These are phyloP conservation scores for Acomys russatus DNA, from an alignment of 2,797 vertebrate species.

Conservation along the genomic window DNA sequence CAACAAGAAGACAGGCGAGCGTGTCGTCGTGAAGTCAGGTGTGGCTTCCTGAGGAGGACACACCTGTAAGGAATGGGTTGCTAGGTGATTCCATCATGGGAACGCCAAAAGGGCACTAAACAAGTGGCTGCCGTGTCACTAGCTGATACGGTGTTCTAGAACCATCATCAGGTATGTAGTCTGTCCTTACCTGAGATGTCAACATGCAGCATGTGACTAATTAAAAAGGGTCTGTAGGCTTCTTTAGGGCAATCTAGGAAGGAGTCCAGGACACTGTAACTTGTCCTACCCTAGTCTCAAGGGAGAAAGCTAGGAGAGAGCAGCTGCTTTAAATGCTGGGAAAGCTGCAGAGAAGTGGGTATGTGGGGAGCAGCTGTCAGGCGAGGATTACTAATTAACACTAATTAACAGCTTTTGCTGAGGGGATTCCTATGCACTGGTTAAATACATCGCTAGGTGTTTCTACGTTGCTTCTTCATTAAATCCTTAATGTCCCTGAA, in stretches of 20 bases:
- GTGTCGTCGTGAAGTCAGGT: background rate
- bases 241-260: background rate
- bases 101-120: background rate
- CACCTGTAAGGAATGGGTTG: background rate
- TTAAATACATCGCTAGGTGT: background rate
- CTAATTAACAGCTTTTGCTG: background rate
- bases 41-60: background rate
- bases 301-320: background rate
- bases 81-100: background rate
- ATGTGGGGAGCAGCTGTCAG: background rate
- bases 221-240: background rate
- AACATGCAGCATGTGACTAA: background rate
- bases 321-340: background rate
- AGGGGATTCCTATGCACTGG: background rate
- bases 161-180: no score
- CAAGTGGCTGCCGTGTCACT: background rate
- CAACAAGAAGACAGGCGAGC: background rate
- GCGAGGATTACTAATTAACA: background rate
- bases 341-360: background rate
- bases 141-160: background rate
- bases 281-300: background rate
- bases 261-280: background rate
- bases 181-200: background rate
- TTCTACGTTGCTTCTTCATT: background rate
- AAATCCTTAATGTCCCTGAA: background rate